phyloP scores from a whole-genome alignment of 2,113 vertebrate species.

The Rhea americana region DNA sequence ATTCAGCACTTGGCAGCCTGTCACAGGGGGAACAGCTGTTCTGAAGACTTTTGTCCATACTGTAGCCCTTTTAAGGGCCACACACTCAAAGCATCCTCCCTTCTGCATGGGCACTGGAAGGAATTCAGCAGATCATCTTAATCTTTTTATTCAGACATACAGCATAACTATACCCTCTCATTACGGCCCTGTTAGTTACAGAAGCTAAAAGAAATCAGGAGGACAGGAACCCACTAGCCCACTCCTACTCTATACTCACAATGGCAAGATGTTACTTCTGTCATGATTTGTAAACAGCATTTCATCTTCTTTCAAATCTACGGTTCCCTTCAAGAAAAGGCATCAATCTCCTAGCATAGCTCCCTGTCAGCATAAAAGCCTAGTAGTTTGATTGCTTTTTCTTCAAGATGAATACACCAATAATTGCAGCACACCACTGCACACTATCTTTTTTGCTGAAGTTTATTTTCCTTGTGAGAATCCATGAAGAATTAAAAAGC shows the following conservation, averaged over 20 bases:
- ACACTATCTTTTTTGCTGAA: neutral
- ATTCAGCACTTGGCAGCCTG: neutral
- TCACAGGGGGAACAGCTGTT: rapidly evolving
- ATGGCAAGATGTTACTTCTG: neutral
- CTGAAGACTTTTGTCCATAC: neutral
- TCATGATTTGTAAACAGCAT: neutral
- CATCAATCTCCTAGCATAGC: neutral
- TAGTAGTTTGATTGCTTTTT: neutral
- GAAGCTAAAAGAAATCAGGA: neutral
- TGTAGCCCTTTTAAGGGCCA: neutral
- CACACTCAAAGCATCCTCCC: rapidly evolving
- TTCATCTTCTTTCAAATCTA: neutral
- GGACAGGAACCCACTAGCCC: neutral
- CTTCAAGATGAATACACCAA: neutral
- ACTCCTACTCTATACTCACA: rapidly evolving
- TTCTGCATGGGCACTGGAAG: neutral
- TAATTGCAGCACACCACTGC: neutral
- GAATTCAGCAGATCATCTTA: neutral
- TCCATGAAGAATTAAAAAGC: neutral
- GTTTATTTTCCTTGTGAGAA: neutral
- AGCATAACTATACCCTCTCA: neutral
- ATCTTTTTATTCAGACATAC: neutral
- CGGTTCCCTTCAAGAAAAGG: neutral
- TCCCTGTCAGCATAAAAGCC: neutral
- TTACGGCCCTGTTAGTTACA: neutral